phyloP scores from a whole-genome alignment of 2,113 vertebrate species.

The Arizona elegans region DNA sequence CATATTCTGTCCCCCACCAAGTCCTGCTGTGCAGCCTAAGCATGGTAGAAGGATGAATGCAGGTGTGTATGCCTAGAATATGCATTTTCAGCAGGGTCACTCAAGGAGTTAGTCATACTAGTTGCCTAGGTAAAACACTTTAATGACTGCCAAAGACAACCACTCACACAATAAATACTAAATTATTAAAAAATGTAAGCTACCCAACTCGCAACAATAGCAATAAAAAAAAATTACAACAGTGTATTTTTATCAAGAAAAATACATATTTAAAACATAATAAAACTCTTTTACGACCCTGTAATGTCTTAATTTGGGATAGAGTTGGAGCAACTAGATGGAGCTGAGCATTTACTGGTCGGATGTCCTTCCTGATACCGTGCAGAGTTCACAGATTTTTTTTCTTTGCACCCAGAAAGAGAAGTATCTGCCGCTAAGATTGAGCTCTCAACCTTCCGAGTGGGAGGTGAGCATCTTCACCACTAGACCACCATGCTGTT shows the following conservation, averaged over 20 bases:
- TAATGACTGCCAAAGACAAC: not conserved
- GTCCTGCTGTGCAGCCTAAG: not conserved
- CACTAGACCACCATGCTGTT: no score
- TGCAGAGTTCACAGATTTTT: no score
- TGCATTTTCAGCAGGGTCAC: not conserved
- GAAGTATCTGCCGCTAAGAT: no score
- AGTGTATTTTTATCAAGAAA: not conserved
- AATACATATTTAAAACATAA: not conserved
- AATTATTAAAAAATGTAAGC: not conserved
- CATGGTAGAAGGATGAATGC: not conserved
- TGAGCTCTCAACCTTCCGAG: no score
- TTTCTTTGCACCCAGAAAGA: not conserved
- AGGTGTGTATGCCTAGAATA: not conserved
- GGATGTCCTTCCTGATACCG: not conserved
- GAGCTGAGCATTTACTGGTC: not conserved
- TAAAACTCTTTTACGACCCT: not conserved
- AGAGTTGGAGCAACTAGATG: not conserved
- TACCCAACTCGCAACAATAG: not conserved
- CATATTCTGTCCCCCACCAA: not conserved
- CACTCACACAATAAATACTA: not conserved
- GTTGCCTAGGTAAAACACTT: not conserved
- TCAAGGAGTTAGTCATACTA: not conserved
- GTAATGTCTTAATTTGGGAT: not conserved
- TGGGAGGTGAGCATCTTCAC: no score
- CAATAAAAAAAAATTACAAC: not conserved